Evolutionary conservation across 2,113 vertebrate genomes (phyloP).

Genomic region (Ceyx melanurus): DNA sequence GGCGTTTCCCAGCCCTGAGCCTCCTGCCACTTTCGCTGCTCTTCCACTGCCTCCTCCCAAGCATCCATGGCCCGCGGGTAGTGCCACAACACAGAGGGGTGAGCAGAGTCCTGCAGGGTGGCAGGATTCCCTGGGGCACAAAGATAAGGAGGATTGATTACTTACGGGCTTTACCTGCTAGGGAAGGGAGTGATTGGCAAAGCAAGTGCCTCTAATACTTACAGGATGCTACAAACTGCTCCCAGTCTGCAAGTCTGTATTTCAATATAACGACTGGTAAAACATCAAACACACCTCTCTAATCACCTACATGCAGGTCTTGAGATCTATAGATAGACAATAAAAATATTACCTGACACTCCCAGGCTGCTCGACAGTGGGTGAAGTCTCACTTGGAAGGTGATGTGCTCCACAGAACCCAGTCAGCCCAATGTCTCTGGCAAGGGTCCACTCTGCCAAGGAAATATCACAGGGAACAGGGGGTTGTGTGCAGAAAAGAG

Average conservation of each 20-base stretch:
- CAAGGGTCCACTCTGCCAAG: background rate
- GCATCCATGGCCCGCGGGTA: background rate
- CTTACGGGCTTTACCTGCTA: background rate
- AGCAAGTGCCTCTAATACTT: background rate
- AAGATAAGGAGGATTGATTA: background rate
- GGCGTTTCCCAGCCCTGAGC: background rate
- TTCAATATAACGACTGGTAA: background rate
- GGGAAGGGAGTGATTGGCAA: background rate
- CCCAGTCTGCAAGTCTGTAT: background rate
- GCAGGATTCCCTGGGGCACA: background rate
- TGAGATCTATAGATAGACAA: background rate
- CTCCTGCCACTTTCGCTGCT: background rate
- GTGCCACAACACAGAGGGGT: background rate
- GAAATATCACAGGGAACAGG: background rate
- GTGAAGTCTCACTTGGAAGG: background rate
- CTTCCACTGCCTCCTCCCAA: background rate
- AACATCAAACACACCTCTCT: background rate
- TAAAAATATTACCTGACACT: background rate
- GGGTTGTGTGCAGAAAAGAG: background rate
- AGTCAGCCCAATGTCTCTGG: background rate
- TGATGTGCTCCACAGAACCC: rapidly evolving
- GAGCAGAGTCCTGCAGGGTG: background rate
- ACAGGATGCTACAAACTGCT: background rate
- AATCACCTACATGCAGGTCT: background rate
- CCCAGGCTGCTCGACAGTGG: rapidly evolving